phyloP scores from a whole-genome alignment of 2,113 vertebrate species.

The Thamnaconus septentrionalis region DNA sequence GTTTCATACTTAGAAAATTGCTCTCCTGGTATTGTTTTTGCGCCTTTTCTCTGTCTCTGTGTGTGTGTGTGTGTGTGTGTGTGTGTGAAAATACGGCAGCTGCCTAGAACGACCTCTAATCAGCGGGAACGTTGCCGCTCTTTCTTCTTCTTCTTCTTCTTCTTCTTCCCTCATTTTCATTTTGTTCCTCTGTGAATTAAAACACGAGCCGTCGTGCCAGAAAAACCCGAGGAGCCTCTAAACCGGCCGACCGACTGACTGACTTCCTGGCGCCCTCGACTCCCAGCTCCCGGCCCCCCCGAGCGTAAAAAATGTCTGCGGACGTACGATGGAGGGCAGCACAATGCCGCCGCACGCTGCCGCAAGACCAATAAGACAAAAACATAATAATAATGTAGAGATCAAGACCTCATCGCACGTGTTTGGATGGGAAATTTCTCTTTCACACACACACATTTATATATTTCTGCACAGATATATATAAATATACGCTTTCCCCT shows the following conservation, averaged over 20 bases:
- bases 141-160: too few relatives aligned
- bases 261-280: too few relatives aligned
- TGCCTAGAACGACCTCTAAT: too few relatives aligned
- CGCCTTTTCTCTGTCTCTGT: conserved; percentile 14
- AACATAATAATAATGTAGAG: conserved; percentile 49
- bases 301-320: conserved; percentile 46
- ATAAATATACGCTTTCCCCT: not conserved
- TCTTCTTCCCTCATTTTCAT: too few relatives aligned
- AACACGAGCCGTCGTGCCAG: too few relatives aligned
- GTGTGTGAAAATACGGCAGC: too few relatives aligned
- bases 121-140: too few relatives aligned
- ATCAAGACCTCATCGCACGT: conserved; percentile 58
- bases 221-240: too few relatives aligned
- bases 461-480: not conserved
- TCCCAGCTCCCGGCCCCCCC: not conserved
- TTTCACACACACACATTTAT: conserved; percentile 1
- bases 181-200: too few relatives aligned
- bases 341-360: conserved; percentile 61
- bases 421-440: conserved; percentile 3
- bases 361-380: conserved; percentile 44
- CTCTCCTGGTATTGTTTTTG: conserved; percentile 22
- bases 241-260: too few relatives aligned
- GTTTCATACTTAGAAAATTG: conserved; percentile 57
- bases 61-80: too few relatives aligned
- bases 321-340: conserved; percentile 67